Conservation (phyloP, 2,113 vertebrate genomes). For the Bubalus kerabau region DNA sequence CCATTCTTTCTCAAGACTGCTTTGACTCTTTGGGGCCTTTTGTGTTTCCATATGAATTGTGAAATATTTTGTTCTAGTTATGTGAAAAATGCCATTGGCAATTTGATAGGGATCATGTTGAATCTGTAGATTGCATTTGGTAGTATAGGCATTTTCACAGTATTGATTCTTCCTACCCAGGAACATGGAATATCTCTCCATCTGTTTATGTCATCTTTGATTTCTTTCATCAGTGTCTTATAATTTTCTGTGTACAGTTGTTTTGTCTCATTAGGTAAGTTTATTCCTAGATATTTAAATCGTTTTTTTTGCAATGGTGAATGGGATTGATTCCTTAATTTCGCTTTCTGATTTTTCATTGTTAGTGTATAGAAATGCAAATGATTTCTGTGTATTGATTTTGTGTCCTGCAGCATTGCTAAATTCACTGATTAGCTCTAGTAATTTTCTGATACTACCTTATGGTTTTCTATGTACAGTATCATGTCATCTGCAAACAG, state of each 20-base stretch:
- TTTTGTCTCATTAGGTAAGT: not conserved
- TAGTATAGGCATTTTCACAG: not conserved
- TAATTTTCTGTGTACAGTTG: not conserved
- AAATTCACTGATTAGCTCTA: not conserved
- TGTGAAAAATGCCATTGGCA: not conserved
- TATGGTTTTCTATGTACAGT: not conserved
- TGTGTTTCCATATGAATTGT: not conserved
- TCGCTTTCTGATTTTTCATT: not conserved
- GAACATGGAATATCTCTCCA: not conserved
- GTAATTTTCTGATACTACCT: not conserved
- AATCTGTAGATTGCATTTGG: not conserved
- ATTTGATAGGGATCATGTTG: not conserved
- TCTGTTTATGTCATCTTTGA: not conserved
- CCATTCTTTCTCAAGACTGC: not conserved
- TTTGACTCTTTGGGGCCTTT: not conserved
- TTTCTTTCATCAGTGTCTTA: not conserved
- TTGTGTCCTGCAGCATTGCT: fast-evolving
- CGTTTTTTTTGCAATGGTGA: not conserved
- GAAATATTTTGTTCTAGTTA: not conserved
- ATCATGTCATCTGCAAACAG: not conserved
- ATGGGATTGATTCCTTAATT: not conserved
- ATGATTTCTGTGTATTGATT: not conserved
- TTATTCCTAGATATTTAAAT: not conserved
- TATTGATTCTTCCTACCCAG: not conserved
- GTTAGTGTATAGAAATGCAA: not conserved